These are phyloP conservation scores for Agriotes lineatus DNA, from an alignment of 2,888 invertebrate genomes.

Conservation along the genomic window DNA sequence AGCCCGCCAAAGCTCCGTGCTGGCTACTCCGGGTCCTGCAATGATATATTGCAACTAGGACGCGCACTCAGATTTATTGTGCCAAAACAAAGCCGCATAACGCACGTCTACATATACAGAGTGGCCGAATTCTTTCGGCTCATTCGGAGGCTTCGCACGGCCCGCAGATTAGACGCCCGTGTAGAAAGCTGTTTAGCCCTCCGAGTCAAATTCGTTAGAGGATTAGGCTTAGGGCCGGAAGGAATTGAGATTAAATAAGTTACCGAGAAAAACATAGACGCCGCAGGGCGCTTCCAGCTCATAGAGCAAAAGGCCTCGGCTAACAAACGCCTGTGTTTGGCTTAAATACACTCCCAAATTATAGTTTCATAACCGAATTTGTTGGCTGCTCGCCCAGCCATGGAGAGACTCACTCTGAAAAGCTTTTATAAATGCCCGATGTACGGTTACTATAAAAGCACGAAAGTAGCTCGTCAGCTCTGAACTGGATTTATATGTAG, in stretches of 20 bases:
- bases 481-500: no score
- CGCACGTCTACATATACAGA: background rate
- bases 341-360: no score
- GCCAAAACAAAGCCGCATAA: background rate
- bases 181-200: constrained; percentile 20
- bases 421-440: no score
- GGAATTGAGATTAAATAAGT: constrained; percentile 14
- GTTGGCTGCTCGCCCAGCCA: no score
- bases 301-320: no score
- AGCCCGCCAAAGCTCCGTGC: constrained; percentile 37
- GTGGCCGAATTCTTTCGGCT: background rate
- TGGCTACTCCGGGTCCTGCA: constrained; percentile 30
- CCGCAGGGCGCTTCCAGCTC: no score
- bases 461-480: no score
- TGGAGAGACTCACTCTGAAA: no score
- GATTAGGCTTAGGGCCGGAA: constrained; percentile 8
- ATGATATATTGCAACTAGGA: constrained; percentile 30
- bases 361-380: no score
- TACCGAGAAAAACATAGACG: background rate
- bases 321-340: no score
- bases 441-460: no score
- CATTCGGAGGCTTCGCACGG: background rate
- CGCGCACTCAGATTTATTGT: constrained; percentile 7
- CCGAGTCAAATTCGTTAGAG: constrained; percentile 13
- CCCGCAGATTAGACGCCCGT: constrained; percentile 5